Evolutionary conservation across 1,140 invertebrate species (phyloP), one percentile per base, ranked within the genome.

Genomic region (Drosophila sp.): DNA sequence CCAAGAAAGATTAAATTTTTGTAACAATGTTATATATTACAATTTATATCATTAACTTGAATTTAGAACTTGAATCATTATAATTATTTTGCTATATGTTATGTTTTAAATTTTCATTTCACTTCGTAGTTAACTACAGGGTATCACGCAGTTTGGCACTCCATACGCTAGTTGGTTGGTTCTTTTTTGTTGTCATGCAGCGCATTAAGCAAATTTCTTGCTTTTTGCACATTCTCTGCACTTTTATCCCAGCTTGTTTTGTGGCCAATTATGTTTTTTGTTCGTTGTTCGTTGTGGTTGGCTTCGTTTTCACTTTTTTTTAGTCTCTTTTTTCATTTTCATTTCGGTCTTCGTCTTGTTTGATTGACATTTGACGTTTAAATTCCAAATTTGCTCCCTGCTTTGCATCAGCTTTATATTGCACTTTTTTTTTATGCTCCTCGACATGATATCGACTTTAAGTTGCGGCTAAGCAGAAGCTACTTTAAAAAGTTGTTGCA

Each of bases 331-430:
- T 14, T 27, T n/a, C 46, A 38, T 66, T 62, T 53, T 50, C 59
- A 51, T 67, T 50, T 58, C 41, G 38, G 3, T 41, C 45, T 64
- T 80, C 40, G 41, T 41, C 51, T 11, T 65, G 54, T 76, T 61
- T 82, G 83, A 89, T 83, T 89, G 83, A 89, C 83, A 79, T 89
- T 89, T 89, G 83, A 89, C 83, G 76, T 89, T 74, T 80, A 89
- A 83, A 83, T 89, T 79, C 83, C 83, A 89, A 89, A 89, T 89
- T 83, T 89, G 84, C 76, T 65, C 72, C 70, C 71, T 79, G 58
- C 57, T 64, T 13, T 41, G 27, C 21, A 38, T 38, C 18, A 29
- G 50, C 69, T 72, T 81, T 86, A 59, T 62, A 59, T 54, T 51
- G n/a, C 18, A 9, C 18, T 13, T 40, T n/a, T 72, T 54, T 67